Evolutionary conservation across 2,113 vertebrate genomes (phyloP).

Genomic region (Nycticryphes semicollaris): DNA sequence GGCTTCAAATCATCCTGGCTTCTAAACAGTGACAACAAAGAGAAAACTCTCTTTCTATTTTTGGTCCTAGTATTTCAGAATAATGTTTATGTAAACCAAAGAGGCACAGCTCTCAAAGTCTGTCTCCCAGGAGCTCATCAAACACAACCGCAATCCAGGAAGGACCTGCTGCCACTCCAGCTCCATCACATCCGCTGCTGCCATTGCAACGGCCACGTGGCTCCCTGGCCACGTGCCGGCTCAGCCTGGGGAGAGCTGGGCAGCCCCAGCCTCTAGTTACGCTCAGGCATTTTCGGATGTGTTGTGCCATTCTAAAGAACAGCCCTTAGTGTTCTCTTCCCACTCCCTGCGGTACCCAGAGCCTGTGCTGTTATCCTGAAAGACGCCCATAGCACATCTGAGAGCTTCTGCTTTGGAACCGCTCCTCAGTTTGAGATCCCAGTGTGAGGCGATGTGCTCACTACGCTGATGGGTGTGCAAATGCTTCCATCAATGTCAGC

Average conservation of each 20-base stretch:
- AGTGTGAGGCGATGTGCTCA: accelerated
- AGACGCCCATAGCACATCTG: neutral
- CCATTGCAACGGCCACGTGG: neutral
- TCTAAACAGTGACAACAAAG: conserved; percentile 1
- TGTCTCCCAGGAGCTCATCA: neutral
- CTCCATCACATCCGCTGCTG: neutral
- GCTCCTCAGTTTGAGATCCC: neutral
- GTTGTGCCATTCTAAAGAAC: neutral
- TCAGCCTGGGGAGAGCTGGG: neutral
- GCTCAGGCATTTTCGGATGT: neutral
- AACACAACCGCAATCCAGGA: neutral
- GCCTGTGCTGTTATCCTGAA: neutral
- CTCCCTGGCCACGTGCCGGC: neutral
- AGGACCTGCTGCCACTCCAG: neutral
- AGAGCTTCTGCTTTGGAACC: neutral
- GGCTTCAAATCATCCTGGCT: conserved; percentile 58
- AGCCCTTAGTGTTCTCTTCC: neutral
- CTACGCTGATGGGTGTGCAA: accelerated
- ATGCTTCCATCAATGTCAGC: neutral
- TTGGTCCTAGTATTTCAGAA: neutral
- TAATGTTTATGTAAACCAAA: neutral
- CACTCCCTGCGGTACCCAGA: neutral
- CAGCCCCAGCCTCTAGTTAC: neutral
- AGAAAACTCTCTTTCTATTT: neutral
- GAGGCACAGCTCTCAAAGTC: neutral